Evolutionary conservation across 37 sponge, comb jelly and placozoan genomes (phyloP).

Genomic region (Tethya wilhelma): DNA sequence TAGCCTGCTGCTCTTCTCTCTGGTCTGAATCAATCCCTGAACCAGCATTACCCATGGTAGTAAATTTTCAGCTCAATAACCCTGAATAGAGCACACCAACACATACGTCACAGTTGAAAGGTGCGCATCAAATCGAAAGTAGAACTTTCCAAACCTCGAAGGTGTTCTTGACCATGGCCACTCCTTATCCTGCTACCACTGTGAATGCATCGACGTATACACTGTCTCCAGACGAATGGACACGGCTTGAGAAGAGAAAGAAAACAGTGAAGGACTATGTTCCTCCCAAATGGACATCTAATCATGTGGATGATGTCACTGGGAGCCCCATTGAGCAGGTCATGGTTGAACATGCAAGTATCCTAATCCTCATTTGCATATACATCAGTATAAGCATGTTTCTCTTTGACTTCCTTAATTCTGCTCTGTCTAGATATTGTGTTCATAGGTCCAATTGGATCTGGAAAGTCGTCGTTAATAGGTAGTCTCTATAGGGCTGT

Average conservation of each 20-base stretch:
- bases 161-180: no score
- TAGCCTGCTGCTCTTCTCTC: background rate
- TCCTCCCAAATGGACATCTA: conserved; percentile 67
- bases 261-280: conserved; percentile 44
- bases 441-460: conserved; percentile 91
- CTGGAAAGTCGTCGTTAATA: conserved; percentile 91
- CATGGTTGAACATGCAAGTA: conserved; percentile 79
- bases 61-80: no score
- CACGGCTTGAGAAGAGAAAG: conserved; percentile 57
- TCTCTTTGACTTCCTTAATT: background rate
- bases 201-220: no score
- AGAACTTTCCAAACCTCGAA: no score
- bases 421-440: conserved; percentile 64
- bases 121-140: background rate
- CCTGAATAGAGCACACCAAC: no score
- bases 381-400: background rate
- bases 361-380: conserved; percentile 20
- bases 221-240: conserved; percentile 62
- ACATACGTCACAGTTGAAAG: background rate
- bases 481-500: conserved; percentile 87
- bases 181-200: background rate
- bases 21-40: background rate
- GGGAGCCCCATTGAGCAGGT: conserved; percentile 41
- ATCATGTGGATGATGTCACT: conserved; percentile 51
- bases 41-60: no score